phyloP scores from a whole-genome alignment of 1,140 invertebrate genomes.

The Megathymus violae region DNA sequence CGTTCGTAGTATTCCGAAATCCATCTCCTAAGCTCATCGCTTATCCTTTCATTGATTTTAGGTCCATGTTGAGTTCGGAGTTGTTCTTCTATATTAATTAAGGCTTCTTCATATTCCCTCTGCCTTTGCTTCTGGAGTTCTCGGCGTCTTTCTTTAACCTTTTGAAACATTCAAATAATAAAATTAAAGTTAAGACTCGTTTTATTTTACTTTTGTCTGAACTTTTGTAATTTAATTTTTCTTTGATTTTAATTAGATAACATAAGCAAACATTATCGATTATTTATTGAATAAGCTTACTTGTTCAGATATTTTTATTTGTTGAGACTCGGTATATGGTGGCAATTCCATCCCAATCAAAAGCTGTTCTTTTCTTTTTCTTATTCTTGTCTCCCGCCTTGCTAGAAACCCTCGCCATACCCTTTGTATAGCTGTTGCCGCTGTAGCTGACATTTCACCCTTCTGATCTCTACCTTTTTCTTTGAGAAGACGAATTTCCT shows the following conservation, averaged over 20 bases:
- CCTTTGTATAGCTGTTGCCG: constrained; percentile 91
- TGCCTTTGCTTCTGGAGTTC: constrained; percentile 86
- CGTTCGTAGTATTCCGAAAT: constrained; percentile 90
- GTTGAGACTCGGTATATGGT: constrained; percentile 72
- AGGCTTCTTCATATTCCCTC: constrained; percentile 85
- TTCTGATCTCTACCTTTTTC: constrained; percentile 87
- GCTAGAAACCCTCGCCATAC: constrained; percentile 92
- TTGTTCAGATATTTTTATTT: constrained; percentile 74
- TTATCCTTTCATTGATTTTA: constrained; percentile 91
- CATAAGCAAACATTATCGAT: too few relatives aligned
- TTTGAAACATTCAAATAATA: constrained; percentile 34
- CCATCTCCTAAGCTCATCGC: constrained; percentile 93
- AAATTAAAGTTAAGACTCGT: too few relatives aligned
- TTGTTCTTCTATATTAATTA: constrained; percentile 84
- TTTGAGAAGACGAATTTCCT: constrained; percentile 91
- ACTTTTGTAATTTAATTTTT: too few relatives aligned
- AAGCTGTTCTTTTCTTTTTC: constrained; percentile 92
- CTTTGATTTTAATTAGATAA: too few relatives aligned
- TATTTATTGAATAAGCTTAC: constrained; percentile 43
- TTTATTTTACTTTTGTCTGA: too few relatives aligned
- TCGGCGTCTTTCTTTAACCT: constrained; percentile 85
- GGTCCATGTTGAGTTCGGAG: constrained; percentile 86
- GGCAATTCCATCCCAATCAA: constrained; percentile 91
- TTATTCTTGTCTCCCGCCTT: constrained; percentile 86
- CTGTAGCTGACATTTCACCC: constrained; percentile 84